Percentiles rank a stretch among this genome's conserved stretches.
Conservation (phyloP, 2,113 vertebrate species). For the Prietella phreatophila region DNA sequence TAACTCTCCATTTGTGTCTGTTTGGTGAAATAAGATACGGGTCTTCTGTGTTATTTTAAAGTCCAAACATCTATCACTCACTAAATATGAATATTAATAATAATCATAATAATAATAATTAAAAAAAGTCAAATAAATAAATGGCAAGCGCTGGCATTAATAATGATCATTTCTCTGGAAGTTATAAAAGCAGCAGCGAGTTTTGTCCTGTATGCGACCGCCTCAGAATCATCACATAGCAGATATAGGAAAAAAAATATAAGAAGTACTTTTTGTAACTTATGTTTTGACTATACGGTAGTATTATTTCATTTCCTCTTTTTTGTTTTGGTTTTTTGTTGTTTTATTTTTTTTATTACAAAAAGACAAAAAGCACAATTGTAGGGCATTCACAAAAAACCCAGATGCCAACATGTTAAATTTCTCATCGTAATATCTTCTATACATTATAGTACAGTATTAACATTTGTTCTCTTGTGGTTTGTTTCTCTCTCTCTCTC, state of each 20-base stretch:
- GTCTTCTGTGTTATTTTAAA: slow-evolving; percentile 13
- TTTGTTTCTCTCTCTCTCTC: slow-evolving; percentile 56
- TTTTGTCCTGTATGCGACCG: slow-evolving; percentile 54
- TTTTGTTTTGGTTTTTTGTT: neutral
- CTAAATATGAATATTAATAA: slow-evolving; percentile 41
- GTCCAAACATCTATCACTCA: slow-evolving; percentile 66
- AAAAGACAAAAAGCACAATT: slow-evolving; percentile 82
- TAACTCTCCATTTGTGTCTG: slow-evolving; percentile 17
- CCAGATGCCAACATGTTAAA: slow-evolving; percentile 89
- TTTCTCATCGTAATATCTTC: slow-evolving; percentile 76
- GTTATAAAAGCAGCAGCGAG: slow-evolving; percentile 54
- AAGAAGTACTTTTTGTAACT: slow-evolving; percentile 73
- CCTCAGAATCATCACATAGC: slow-evolving; percentile 71
- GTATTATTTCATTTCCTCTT: slow-evolving; percentile 23
- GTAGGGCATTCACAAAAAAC: slow-evolving; percentile 85
- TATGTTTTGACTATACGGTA: slow-evolving; percentile 20
- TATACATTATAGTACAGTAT: slow-evolving; percentile 97
- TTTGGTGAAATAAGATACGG: slow-evolving; percentile 27
- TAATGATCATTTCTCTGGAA: slow-evolving; percentile 62
- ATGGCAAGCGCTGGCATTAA: slow-evolving; percentile 61
- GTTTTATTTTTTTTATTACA: slow-evolving; percentile 45
- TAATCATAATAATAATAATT: too few species aligned
- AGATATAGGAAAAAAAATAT: slow-evolving; percentile 87
- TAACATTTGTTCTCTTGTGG: slow-evolving; percentile 82
- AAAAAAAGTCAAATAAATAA: slow-evolving; percentile 50